These are phyloP conservation scores for Acropora yongei DNA, from an alignment of 64 coral and sea anemone genomes.

Conservation along the genomic window DNA sequence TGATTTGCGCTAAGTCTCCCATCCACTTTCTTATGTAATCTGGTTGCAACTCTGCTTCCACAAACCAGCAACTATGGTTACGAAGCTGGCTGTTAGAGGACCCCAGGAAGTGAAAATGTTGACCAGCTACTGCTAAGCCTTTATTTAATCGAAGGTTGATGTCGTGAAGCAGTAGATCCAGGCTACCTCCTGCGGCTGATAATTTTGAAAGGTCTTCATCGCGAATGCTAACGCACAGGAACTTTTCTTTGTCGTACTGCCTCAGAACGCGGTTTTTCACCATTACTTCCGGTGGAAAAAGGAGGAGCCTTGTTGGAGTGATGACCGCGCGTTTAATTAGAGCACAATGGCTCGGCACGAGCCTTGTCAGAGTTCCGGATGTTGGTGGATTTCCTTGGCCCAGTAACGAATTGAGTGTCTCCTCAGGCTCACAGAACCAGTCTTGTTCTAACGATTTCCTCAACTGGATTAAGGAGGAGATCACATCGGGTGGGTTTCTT, in stretches of 20 bases:
- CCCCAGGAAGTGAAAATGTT: slow-evolving; percentile 82
- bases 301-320: slow-evolving; percentile 81
- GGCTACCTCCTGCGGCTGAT: slow-evolving; percentile 62
- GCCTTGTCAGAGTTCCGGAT: slow-evolving; percentile 21
- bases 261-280: slow-evolving; percentile 91
- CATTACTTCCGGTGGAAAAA: slow-evolving; percentile 87
- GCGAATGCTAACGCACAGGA: slow-evolving; percentile 88
- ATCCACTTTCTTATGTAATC: slow-evolving; percentile 79
- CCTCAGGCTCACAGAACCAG: slow-evolving; percentile 70
- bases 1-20: slow-evolving; percentile 91
- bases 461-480: slow-evolving; percentile 51
- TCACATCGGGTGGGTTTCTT: slow-evolving; percentile 48
- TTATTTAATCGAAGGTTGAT: slow-evolving; percentile 43
- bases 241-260: slow-evolving; percentile 73
- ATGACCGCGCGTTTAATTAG: slow-evolving; percentile 89
- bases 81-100: slow-evolving; percentile 96
- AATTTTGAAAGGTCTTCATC: slow-evolving; percentile 92
- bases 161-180: slow-evolving; percentile 38
- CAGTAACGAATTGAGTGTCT: slow-evolving; percentile 46
- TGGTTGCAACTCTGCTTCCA: slow-evolving; percentile 40
- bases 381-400: slow-evolving; percentile 55
- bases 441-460: slow-evolving; percentile 56
- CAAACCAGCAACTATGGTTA: slow-evolving; percentile 96
- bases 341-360: slow-evolving; percentile 84
- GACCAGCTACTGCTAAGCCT: slow-evolving; percentile 70